Evolutionary conservation across 1,140 invertebrate genomes (phyloP), one percentile per base, ranked within the genome.

Genomic region (Bombus confusus): DNA sequence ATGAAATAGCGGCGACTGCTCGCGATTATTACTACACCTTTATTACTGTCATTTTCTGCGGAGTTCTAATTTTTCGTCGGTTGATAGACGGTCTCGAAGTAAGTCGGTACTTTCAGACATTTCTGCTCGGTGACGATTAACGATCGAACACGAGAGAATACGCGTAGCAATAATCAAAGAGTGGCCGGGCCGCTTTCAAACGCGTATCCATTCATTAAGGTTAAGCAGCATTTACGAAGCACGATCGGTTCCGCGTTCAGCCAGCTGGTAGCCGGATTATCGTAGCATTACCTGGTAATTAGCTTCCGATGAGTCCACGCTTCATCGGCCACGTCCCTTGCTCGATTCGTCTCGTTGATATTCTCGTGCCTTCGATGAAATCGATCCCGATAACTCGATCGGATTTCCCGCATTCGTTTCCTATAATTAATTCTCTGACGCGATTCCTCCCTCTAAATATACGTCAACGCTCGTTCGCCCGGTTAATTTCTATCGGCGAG

Each of bases 121-220:
- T 52, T 52, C 1, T 52, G 18, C 18, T 52, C 47, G 2, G 18
- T 8, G 6, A 34, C 64, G 69, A 66, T 43, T 34, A 62, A 79
- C 31, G 52, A 66, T 59, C 18, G 8, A 69, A 37, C 13, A 28
- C 10, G 37, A 66, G 64, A 34, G 3, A n/a, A n/a, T 66, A 31
- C 34, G 3, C 72, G 41, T 22, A 31, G 74, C 37, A 43, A 78
- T 78, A 69, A 59, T 69, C 41, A 59, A 69, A 43, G 59, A 31
- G 34, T n/a, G 47, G 6, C 31, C n/a, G 74, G 22, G 12, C 43
- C 57, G 73, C 37, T 39, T 74, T 87, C 69, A 41, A 62, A 85
- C 87, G 64, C 69, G 84, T 72, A 74, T 88, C 66, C 87, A 74
- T 89, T 87, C 83, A 87, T 89, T 81, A 87, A 78, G 68, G 79